phyloP scores from a whole-genome alignment of 2,888 invertebrate species.

The Diplolepis rosae region DNA sequence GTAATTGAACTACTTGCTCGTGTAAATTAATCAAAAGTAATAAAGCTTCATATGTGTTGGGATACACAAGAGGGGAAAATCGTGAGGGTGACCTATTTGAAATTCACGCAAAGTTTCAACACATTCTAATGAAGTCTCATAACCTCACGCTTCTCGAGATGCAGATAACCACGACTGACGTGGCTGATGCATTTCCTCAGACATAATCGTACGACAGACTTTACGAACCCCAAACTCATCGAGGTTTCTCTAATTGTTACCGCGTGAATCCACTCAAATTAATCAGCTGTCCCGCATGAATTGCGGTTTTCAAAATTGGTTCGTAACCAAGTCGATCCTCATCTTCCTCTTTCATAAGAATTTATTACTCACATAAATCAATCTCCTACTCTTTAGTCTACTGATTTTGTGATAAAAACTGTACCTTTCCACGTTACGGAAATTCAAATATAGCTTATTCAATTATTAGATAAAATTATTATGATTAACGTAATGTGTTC shows the following conservation, averaged over 20 bases:
- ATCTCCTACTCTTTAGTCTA: neutral
- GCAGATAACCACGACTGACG: constrained; percentile 59
- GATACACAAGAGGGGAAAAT: neutral
- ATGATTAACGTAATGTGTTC: too few relatives aligned
- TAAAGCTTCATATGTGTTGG: constrained; percentile 16
- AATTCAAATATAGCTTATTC: too few relatives aligned
- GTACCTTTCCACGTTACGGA: too few relatives aligned
- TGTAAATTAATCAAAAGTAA: constrained; percentile 16
- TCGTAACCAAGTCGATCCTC: constrained; percentile 18
- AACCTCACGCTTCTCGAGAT: constrained; percentile 46
- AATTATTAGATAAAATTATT: too few relatives aligned
- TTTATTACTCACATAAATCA: constrained; percentile 3
- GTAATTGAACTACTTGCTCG: constrained; percentile 7
- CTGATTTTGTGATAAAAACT: too few relatives aligned
- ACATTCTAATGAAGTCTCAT: constrained; percentile 33
- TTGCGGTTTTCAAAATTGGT: constrained; percentile 41
- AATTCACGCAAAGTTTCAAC: constrained; percentile 28
- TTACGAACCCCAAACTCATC: constrained; percentile 53
- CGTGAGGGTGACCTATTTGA: constrained; percentile 21
- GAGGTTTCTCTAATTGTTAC: constrained; percentile 62
- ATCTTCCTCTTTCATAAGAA: constrained; percentile 2
- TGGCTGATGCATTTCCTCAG: constrained; percentile 58
- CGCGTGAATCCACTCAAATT: constrained; percentile 56
- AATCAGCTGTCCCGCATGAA: constrained; percentile 51
- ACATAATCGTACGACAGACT: constrained; percentile 55